phyloP scores from a whole-genome alignment of 2,888 invertebrate species.

The Auanema sp. region DNA sequence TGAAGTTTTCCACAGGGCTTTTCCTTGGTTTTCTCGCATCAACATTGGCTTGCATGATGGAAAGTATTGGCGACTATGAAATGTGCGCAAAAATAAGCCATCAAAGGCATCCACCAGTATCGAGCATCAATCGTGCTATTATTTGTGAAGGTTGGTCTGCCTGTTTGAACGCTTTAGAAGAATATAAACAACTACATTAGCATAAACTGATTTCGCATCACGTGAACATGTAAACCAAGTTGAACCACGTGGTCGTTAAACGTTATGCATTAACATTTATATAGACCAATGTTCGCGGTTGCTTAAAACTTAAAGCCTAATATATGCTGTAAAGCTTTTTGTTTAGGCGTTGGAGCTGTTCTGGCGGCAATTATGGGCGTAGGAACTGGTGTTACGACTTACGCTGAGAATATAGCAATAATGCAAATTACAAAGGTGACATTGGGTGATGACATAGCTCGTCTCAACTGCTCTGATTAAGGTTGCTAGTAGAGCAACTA shows the following conservation, averaged over 20 bases:
- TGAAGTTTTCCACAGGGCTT: constrained; percentile 35
- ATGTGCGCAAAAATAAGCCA: constrained; percentile 33
- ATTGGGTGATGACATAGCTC: background rate
- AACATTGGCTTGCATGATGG: constrained; percentile 47
- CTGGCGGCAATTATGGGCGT: constrained; percentile 49
- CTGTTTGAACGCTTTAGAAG: too few species aligned
- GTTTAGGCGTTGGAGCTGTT: constrained; percentile 38
- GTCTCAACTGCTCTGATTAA: too few species aligned
- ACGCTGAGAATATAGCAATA: constrained; percentile 53
- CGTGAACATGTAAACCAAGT: background rate
- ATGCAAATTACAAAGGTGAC: constrained; percentile 46
- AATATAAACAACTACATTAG: too few species aligned
- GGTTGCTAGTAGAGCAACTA: constrained; percentile 52
- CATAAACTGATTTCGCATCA: background rate
- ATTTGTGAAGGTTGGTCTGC: constrained; percentile 41
- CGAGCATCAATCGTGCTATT: constrained; percentile 42
- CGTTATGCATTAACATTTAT: constrained; percentile 25
- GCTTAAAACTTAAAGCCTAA: constrained; percentile 20
- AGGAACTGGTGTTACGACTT: constrained; percentile 53
- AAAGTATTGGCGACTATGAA: constrained; percentile 47
- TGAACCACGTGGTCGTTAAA: too few species aligned
- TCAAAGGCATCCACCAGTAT: constrained; percentile 40
- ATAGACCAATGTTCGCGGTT: constrained; percentile 51
- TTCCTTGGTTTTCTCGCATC: constrained; percentile 52
- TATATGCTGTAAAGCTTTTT: background rate